These are phyloP conservation scores for Atta cephalotes DNA, from an alignment of 1,140 invertebrate genomes.

Conservation along the genomic window DNA sequence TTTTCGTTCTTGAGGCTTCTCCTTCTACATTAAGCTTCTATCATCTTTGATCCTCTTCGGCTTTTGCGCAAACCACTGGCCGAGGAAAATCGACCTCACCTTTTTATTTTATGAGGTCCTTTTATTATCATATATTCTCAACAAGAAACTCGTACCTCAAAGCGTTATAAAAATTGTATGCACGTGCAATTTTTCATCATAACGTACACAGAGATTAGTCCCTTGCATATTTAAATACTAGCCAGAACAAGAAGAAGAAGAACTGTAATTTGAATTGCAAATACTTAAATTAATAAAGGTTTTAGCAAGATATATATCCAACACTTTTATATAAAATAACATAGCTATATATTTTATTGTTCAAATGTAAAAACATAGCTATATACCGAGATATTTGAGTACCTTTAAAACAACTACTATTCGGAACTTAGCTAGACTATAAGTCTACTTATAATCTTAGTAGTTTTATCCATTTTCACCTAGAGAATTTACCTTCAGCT, in stretches of 20 bases:
- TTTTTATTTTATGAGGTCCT: constrained; percentile 57
- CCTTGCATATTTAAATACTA: constrained; percentile 54
- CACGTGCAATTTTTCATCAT: constrained; percentile 53
- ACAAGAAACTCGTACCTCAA: constrained; percentile 45
- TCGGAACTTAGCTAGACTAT: neutral
- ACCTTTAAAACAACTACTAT: neutral
- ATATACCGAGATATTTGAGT: neutral
- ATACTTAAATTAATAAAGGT: constrained; percentile 49
- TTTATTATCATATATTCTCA: constrained; percentile 54
- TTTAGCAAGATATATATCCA: constrained; percentile 18
- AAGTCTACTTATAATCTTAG: constrained; percentile 47
- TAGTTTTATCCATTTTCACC: constrained; percentile 30
- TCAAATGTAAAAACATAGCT: neutral
- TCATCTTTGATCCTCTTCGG: constrained; percentile 63
- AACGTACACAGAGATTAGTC: constrained; percentile 35
- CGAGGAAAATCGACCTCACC: constrained; percentile 51
- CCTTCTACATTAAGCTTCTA: constrained; percentile 56
- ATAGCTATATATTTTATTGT: neutral
- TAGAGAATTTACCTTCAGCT: constrained; percentile 51
- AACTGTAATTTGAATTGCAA: constrained; percentile 51
- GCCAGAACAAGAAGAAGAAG: constrained; percentile 36
- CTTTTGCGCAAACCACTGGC: constrained; percentile 55
- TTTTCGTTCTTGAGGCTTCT: constrained; percentile 55
- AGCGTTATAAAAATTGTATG: constrained; percentile 49
- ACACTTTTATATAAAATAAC: constrained; percentile 26